Conservation (phyloP, 2,113 vertebrate species). For the Ceyx melanurus region DNA sequence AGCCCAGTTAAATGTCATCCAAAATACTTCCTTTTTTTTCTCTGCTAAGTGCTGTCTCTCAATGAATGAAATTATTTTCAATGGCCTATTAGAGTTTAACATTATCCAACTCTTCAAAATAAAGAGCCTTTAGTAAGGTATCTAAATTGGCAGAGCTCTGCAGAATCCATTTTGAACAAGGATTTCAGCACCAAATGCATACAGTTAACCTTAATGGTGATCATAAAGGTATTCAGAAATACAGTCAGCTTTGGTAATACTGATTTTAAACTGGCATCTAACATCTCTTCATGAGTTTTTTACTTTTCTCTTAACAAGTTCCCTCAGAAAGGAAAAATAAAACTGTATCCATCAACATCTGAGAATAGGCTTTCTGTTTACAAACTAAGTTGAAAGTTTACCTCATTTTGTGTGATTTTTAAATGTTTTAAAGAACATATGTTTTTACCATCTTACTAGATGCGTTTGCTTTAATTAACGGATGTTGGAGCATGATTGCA, state of each 20-base stretch:
- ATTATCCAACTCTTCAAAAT: constrained; percentile 4
- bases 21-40: constrained; percentile 54
- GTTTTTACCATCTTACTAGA: neutral
- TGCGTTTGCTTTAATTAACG: neutral
- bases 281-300: neutral
- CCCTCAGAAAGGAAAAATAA: neutral
- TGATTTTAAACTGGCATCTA: neutral
- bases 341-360: neutral
- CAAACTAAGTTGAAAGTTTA: neutral
- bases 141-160: neutral
- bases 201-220: neutral
- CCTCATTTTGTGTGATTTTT: neutral
- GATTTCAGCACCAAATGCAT: neutral
- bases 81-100: constrained; percentile 18
- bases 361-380: neutral
- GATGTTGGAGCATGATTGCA: neutral
- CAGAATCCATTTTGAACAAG: neutral
- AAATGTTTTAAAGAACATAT: neutral
- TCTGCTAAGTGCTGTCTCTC: constrained; percentile 15
- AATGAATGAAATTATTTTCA: constrained; percentile 52
- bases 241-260: neutral
- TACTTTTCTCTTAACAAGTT: neutral
- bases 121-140: constrained; percentile 20
- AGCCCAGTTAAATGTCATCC: constrained; percentile 52
- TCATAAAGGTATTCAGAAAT: neutral